Base-by-base conservation (phyloP, 2,113 vertebrate genomes). In the Gadus macrocephalus region DNA sequence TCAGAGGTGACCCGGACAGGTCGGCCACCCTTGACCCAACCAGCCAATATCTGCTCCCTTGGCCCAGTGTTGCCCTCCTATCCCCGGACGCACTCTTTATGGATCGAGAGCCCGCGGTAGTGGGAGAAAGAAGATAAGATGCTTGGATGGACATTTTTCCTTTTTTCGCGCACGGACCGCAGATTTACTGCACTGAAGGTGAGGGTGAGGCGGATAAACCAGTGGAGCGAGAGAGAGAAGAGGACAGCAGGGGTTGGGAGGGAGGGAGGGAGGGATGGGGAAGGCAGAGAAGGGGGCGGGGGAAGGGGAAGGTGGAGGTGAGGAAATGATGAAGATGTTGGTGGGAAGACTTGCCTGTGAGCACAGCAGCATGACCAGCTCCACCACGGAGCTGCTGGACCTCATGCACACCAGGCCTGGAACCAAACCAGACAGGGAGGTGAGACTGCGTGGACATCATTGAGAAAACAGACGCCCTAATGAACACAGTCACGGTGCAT, bases 381-480 rank as follows among this genome's bases (percentile, higher is more conserved):
- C 97, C 90, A 99, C 97, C 80, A 99, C 97, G 5, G 97, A 98
- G 85, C 95, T 98, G 92, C 96, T 98, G 53, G 97, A 97, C 90
- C 98, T 49, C 42, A 49, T 49, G 74, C 97, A 98, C 84, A 97
- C 95, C 86, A 98, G 88, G 89, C 97, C 97, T 99, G 90, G 12
- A 2, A 49, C 1, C 8, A 8, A 78, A 83, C 76, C 63, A 89
- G 0, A 65, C 0, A 35, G 5, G 31, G 66, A 61, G 38, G 62
- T 3, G 8, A 49, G 59, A 31, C 3, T 49, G 12, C 60, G 59
- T 49, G 16, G 9, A 3, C 9, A 59, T 11, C 4, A 53, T 27
- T 67, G 3, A 56, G 55, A 28, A 6, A 16, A 31, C 5, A 5
- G 12, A 60, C 4, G 27, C 5, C 8, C 3, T 35, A 4, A 4